Evolutionary conservation across 2,888 invertebrate species (phyloP).

Genomic region (Temnothorax ravouxi): DNA sequence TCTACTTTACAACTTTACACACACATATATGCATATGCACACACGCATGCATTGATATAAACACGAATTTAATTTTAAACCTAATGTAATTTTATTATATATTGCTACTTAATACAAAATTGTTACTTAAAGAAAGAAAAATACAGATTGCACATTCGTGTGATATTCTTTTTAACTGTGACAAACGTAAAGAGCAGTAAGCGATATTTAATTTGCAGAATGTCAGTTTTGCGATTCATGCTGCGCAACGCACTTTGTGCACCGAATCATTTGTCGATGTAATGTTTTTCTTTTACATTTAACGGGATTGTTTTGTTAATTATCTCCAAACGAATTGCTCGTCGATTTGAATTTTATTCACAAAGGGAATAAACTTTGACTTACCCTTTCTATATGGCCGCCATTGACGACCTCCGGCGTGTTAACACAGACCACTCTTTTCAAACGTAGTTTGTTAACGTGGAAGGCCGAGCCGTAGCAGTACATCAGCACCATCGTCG

Average conservation of each 20-base stretch:
- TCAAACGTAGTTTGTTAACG: constrained; percentile 93
- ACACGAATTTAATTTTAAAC: neutral
- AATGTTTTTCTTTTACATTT: neutral
- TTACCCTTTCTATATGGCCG: constrained; percentile 88
- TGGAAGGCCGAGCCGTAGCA: constrained; percentile 96
- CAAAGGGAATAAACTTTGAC: constrained; percentile 68
- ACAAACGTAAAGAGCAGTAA: neutral
- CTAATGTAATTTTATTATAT: neutral
- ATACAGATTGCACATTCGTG: neutral
- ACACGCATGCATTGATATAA: neutral
- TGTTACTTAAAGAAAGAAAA: constrained; percentile 1
- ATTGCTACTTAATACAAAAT: neutral
- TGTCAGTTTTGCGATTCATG: neutral
- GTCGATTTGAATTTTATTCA: constrained; percentile 13
- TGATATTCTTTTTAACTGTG: constrained; percentile 2
- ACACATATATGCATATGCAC: no score
- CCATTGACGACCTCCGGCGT: constrained; percentile 87
- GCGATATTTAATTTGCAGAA: constrained; percentile 7
- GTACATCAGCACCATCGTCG: constrained; percentile 96
- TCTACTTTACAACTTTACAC: neutral
- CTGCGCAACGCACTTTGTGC: neutral
- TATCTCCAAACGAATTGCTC: neutral
- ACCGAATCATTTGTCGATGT: neutral
- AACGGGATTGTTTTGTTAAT: neutral
- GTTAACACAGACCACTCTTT: constrained; percentile 87